A percentile compares a stretch with the other conserved stretches of the same genome.
Evolutionary conservation across 2,113 vertebrate genomes (phyloP).

Genomic region (Donacobius atricapilla): DNA sequence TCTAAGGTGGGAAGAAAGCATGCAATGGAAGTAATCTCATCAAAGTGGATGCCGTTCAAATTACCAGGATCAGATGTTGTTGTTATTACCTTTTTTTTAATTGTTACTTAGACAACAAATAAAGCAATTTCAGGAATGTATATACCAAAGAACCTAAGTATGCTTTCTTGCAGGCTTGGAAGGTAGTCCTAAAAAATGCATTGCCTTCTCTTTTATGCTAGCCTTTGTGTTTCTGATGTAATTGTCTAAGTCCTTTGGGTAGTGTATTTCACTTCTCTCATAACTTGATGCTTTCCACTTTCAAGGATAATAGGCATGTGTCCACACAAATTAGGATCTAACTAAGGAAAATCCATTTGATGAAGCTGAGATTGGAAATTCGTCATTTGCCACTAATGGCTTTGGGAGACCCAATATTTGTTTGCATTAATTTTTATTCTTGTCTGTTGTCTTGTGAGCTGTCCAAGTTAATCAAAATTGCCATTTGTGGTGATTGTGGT

Average conservation of each 20-base stretch:
- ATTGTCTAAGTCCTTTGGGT: conserved; percentile 49
- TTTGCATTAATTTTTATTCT: conserved; percentile 28
- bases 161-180: conserved; percentile 61
- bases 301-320: conserved; percentile 34
- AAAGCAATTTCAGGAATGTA: conserved; percentile 63
- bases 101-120: conserved; percentile 21
- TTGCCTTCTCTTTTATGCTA: conserved; percentile 57
- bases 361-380: background rate
- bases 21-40: background rate
- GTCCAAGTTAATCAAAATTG: conserved; percentile 30
- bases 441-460: conserved; percentile 7
- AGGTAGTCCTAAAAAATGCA: conserved; percentile 73
- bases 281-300: conserved; percentile 55
- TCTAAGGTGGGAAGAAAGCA: background rate
- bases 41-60: background rate
- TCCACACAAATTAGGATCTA: conserved; percentile 60
- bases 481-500: background rate
- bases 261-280: conserved; percentile 18
- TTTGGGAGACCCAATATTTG: background rate
- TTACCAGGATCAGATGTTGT: background rate
- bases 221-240: conserved; percentile 56
- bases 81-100: background rate
- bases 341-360: background rate
- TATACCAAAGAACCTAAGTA: conserved; percentile 37
- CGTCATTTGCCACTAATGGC: background rate